Base-by-base conservation (phyloP, 2,797 vertebrate species). In the Malurus leucopterus region DNA sequence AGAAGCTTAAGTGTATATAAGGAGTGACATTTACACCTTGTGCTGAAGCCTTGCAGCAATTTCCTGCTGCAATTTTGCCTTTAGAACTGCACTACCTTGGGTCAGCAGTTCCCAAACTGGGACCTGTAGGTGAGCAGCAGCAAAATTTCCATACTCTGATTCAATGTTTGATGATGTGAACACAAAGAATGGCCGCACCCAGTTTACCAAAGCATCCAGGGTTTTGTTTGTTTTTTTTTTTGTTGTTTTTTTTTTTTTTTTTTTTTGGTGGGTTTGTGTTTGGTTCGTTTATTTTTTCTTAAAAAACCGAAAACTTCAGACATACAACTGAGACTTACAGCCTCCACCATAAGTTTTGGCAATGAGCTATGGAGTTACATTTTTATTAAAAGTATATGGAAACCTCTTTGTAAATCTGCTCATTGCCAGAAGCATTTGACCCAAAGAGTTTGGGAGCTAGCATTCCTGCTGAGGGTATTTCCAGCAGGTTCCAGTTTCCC, bases 341-440 rank as follows among this genome's bases (percentile, higher is more conserved):
- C 16, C 36, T 50, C 24, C 24, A 4, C 17, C 2, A 6, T 8
- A 14, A 32, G 9, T 27, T 71, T 30, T 14, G 49, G 41, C 53
- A 26, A 2, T 0, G 9, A 29, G 9, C 20, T 34, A 2, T 0
- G 1, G 12, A 15, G 15, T 9, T 5, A 4, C 0, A 0, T 5
- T 49, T 64, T 46, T 19, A 12, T 3, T 27, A 44, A 46, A 16
- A 30, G 24, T 0, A 13, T 0, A 0, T 15, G 50, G 58, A 77
- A 74, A 11, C 22, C 36, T 36, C 3, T 22, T 1, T 4, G 29
- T 1, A 27, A 13, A 1, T 17, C 29, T 7, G 20, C 44, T 75
- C 44, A 29, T 51, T 46, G 15, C 38, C 13, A 20, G 70, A 57
- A 26, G 46, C 3, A 0, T 16, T 63, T 12, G 32, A 32, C 49